Percentiles rank a stretch among this genome's conserved stretches.
Conservation (phyloP, 2,797 vertebrate species). For the Chaenodraco wilsoni region DNA sequence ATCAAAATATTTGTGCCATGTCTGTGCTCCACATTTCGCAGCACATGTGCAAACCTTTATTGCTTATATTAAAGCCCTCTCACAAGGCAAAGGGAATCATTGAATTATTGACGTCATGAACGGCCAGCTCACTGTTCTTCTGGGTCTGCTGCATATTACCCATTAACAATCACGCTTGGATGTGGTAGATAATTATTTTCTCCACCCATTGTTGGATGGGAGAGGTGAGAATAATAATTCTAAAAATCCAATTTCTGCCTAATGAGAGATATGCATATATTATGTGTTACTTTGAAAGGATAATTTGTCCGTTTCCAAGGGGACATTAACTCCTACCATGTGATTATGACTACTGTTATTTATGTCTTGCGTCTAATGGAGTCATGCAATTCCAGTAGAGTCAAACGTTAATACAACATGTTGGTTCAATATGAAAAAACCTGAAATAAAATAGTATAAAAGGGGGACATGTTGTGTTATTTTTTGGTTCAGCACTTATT, state of each 20-base stretch:
- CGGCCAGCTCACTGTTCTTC: conserved; percentile 11
- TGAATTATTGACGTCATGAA: conserved; percentile 43
- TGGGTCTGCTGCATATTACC: conserved; percentile 25
- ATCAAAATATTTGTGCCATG: conserved; percentile 2
- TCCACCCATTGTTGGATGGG: neutral
- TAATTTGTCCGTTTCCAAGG: too few species aligned
- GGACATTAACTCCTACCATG: too few species aligned
- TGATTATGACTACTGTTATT: too few species aligned
- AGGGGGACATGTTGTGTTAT: too few species aligned
- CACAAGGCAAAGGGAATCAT: conserved; percentile 20
- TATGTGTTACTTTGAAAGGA: neutral
- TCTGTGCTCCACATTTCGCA: neutral
- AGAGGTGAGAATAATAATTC: neutral
- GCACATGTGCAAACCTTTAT: conserved; percentile 10
- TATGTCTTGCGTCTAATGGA: too few species aligned
- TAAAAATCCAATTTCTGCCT: neutral
- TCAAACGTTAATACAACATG: too few species aligned
- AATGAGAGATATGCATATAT: conserved; percentile 2
- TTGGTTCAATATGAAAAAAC: too few species aligned
- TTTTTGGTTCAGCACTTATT: too few species aligned
- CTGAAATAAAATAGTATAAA: too few species aligned
- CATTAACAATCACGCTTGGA: conserved; percentile 22
- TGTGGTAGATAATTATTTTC: conserved; percentile 32
- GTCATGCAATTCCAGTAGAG: too few species aligned
- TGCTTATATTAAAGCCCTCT: conserved; percentile 21